Conservation (phyloP, 64 coral and sea anemone species). For the Dendrophyllia cribrosa region DNA sequence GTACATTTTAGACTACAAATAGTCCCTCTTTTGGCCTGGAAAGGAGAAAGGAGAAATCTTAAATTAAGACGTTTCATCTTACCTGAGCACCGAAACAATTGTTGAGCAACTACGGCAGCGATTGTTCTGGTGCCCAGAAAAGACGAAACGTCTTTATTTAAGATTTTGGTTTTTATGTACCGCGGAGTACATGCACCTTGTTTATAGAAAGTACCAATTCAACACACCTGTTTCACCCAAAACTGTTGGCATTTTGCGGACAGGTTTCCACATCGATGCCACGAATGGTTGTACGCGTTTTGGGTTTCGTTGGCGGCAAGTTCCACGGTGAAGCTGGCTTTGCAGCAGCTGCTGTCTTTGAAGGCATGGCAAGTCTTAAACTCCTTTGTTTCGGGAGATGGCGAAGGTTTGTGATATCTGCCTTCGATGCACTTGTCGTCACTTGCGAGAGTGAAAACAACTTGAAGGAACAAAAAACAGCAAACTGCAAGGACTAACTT, state of each 20-base stretch:
- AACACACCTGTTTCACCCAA: constrained; percentile 63
- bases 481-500: not conserved
- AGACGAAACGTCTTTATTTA: too few relatives aligned
- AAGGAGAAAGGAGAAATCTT: too few relatives aligned
- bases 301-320: constrained; percentile 15
- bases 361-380: constrained; percentile 51
- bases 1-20: too few relatives aligned
- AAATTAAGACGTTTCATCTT: too few relatives aligned
- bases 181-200: too few relatives aligned
- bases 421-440: constrained; percentile 52
- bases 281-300: constrained; percentile 67
- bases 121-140: too few relatives aligned
- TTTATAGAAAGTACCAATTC: not conserved
- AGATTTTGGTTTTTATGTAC: too few relatives aligned
- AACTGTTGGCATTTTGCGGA: constrained; percentile 37
- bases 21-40: too few relatives aligned
- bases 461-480: not conserved
- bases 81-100: too few relatives aligned
- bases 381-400: constrained; percentile 16
- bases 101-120: too few relatives aligned
- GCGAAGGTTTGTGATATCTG: constrained; percentile 19
- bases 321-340: constrained; percentile 42
- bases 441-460: not conserved
- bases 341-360: constrained; percentile 37
- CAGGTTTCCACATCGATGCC: constrained; percentile 54